These are phyloP conservation scores for Zelostemma sp. DNA, from an alignment of 1,140 invertebrate species.

Conservation along the genomic window DNA sequence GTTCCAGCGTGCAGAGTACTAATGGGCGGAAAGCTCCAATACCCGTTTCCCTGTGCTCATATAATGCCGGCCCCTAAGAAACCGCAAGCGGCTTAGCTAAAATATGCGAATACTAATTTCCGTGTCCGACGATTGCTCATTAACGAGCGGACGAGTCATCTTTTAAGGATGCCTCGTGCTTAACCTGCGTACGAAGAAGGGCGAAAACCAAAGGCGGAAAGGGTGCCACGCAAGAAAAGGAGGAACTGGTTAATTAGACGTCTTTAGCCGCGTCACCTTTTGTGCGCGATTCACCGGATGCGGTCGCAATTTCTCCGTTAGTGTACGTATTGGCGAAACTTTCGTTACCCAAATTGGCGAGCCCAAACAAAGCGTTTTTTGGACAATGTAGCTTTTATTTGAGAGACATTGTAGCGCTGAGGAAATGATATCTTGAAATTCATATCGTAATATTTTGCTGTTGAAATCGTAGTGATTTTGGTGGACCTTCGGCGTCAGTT, in stretches of 20 bases:
- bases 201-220: slow-evolving; percentile 11
- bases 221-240: not conserved
- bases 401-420: too few relatives aligned
- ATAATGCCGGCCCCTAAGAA: slow-evolving; percentile 32
- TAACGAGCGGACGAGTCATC: slow-evolving; percentile 32
- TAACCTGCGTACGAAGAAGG: slow-evolving; percentile 15
- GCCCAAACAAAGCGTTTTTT: too few relatives aligned
- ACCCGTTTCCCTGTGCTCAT: slow-evolving; percentile 19
- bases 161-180: slow-evolving; percentile 31
- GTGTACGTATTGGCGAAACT: too few relatives aligned
- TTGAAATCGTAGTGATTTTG: too few relatives aligned
- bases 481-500: too few relatives aligned
- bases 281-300: too few relatives aligned
- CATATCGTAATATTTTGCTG: too few relatives aligned
- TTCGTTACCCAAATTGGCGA: too few relatives aligned
- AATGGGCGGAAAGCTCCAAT: slow-evolving; percentile 37
- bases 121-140: slow-evolving; percentile 31
- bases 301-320: too few relatives aligned
- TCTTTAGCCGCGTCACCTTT: not conserved
- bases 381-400: too few relatives aligned
- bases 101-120: slow-evolving; percentile 43
- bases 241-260: slow-evolving; percentile 15
- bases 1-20: slow-evolving; percentile 36
- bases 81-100: slow-evolving; percentile 26
- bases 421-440: too few relatives aligned